Percentiles rank a stretch among this genome's conserved stretches.
These are phyloP conservation scores for Homarus gammarus DNA, from an alignment of 2,888 invertebrate genomes.

Conservation along the genomic window DNA sequence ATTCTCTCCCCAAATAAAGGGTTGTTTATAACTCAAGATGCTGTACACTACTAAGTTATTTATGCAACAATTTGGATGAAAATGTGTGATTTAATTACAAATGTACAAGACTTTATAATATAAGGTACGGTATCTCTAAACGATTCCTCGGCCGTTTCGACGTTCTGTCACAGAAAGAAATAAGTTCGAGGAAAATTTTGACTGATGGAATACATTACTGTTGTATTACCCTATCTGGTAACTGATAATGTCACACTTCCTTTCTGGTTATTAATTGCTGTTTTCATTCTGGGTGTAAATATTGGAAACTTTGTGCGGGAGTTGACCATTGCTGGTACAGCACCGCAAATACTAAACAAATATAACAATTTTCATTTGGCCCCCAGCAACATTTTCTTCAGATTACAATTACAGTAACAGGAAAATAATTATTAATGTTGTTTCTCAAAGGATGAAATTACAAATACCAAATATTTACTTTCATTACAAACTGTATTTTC, in stretches of 20 bases:
- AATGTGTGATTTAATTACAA: neutral
- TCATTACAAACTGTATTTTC: too few relatives aligned
- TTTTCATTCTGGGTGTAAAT: too few relatives aligned
- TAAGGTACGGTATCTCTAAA: neutral
- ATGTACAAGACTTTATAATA: neutral
- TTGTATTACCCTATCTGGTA: too few relatives aligned
- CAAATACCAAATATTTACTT: too few relatives aligned
- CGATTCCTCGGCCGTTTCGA: neutral
- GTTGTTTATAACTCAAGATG: too few relatives aligned
- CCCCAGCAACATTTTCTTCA: neutral
- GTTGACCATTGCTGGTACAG: too few relatives aligned
- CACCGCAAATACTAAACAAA: neutral
- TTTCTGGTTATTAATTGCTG: too few relatives aligned
- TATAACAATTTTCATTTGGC: neutral
- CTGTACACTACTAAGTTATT: neutral
- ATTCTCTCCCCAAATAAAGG: too few relatives aligned
- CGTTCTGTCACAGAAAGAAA: neutral
- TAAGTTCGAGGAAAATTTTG: neutral
- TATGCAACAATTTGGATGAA: neutral
- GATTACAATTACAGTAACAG: neutral
- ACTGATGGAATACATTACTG: neutral
- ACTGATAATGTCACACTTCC: too few relatives aligned
- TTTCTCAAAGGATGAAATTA: too few relatives aligned
- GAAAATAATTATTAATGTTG: neutral
- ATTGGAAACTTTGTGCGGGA: too few relatives aligned